Conservation (phyloP, 92 coral and sea anemone genomes). For the Desmophyllum pertusum region DNA sequence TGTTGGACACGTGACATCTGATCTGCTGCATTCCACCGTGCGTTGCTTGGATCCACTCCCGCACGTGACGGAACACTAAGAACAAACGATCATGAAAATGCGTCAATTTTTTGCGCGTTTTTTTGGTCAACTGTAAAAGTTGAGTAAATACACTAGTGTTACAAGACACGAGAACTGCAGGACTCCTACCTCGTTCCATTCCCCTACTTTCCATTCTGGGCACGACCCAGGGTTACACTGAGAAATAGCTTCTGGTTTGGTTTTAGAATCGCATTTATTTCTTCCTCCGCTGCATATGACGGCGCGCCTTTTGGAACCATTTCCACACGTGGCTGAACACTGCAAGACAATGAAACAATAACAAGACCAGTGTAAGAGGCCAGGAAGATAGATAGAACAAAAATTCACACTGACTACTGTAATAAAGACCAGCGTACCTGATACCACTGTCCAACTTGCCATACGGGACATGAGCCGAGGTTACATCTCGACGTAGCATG, state of each 20-base stretch:
- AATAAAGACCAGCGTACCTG: constrained; percentile 18
- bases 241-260: constrained; percentile 53
- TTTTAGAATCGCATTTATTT: constrained; percentile 15
- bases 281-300: constrained; percentile 62
- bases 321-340: constrained; percentile 87
- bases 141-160: background rate
- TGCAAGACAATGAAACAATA: constrained; percentile 2
- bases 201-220: constrained; percentile 70
- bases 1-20: constrained; percentile 45
- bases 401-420: background rate
- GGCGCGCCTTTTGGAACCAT: constrained; percentile 72
- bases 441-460: constrained; percentile 56
- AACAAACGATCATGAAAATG: background rate
- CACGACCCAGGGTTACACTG: constrained; percentile 52
- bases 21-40: constrained; percentile 11
- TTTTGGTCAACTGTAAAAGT: background rate
- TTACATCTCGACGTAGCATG: constrained; percentile 30
- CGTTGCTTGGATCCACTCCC: constrained; percentile 76
- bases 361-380: background rate
- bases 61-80: constrained; percentile 88
- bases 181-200: constrained; percentile 77
- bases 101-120: background rate
- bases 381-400: background rate
- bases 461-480: constrained; percentile 58
- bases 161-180: background rate